A percentile compares a stretch with the other conserved stretches of the same genome.
These are phyloP conservation scores for Arctocebus calabarensis DNA, from an alignment of 2,797 vertebrate genomes.

Conservation along the genomic window DNA sequence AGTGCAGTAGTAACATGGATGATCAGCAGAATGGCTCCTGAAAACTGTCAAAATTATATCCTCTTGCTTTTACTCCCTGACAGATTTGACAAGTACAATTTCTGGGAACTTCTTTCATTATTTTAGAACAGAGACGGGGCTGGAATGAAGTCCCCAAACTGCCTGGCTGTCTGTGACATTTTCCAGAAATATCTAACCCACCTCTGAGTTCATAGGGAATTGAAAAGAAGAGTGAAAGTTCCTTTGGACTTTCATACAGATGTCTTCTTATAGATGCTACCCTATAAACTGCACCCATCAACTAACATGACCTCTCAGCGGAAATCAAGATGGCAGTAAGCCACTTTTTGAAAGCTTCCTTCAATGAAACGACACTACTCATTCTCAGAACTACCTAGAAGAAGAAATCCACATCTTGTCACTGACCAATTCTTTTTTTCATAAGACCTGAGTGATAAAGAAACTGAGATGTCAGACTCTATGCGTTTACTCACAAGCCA, in stretches of 20 bases:
- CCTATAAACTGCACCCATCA: slow-evolving; percentile 60
- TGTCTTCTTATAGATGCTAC: slow-evolving; percentile 51
- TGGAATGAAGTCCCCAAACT: slow-evolving; percentile 61
- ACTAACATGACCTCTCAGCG: slow-evolving; percentile 9
- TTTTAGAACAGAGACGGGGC: slow-evolving; percentile 69
- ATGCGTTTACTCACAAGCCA: slow-evolving; percentile 1
- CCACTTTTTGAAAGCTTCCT: slow-evolving; percentile 11
- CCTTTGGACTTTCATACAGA: slow-evolving; percentile 66
- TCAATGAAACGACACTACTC: not conserved
- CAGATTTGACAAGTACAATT: slow-evolving; percentile 80
- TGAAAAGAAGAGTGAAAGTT: slow-evolving; percentile 68
- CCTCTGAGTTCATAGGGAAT: slow-evolving; percentile 32
- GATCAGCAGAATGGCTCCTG: slow-evolving; percentile 71
- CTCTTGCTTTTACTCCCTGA: slow-evolving; percentile 73
- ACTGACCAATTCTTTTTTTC: slow-evolving; percentile 23
- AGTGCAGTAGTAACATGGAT: slow-evolving; percentile 36
- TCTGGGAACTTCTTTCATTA: slow-evolving; percentile 73
- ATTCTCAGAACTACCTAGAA: not conserved
- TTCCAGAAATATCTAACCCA: slow-evolving; percentile 63
- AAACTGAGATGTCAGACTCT: not conserved
- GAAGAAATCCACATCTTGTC: slow-evolving; percentile 18
- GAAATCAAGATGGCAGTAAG: slow-evolving; percentile 48
- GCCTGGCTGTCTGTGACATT: slow-evolving; percentile 46
- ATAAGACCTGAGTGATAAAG: slow-evolving; percentile 27
- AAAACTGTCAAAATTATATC: slow-evolving; percentile 80